phyloP scores from a whole-genome alignment of 2,888 invertebrate species.

The Alcis repandata region DNA sequence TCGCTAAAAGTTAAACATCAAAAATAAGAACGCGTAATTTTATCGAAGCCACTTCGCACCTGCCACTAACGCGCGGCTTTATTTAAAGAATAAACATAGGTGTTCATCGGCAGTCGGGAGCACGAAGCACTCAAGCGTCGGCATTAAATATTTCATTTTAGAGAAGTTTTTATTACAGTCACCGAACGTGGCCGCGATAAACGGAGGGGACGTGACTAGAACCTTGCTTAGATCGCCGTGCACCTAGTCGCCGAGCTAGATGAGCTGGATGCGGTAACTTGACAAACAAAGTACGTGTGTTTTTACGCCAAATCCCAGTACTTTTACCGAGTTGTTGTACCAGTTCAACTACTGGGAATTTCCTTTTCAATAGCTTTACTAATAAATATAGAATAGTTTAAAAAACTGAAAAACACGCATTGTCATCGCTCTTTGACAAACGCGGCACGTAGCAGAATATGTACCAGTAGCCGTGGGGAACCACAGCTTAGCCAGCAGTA shows the following conservation, averaged over 20 bases:
- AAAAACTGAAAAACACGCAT: too few species aligned
- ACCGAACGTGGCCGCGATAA: slow-evolving; percentile 83
- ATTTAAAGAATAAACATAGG: slow-evolving; percentile 69
- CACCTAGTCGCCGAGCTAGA: slow-evolving; percentile 54
- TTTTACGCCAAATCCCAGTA: too few species aligned
- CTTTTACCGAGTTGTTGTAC: too few species aligned
- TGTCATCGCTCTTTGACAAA: too few species aligned
- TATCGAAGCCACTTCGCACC: slow-evolving; percentile 43
- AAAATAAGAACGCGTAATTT: slow-evolving; percentile 7
- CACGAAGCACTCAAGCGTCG: slow-evolving; percentile 69
- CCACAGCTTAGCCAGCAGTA: too few species aligned
- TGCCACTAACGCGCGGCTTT: slow-evolving; percentile 55
- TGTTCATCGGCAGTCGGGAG: slow-evolving; percentile 65
- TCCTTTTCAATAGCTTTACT: too few species aligned
- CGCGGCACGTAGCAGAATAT: too few species aligned
- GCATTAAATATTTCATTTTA: slow-evolving; percentile 86
- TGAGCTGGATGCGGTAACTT: slow-evolving; percentile 49
- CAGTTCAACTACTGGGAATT: too few species aligned
- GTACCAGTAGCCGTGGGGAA: too few species aligned
- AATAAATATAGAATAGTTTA: too few species aligned
- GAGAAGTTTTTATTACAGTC: slow-evolving; percentile 85
- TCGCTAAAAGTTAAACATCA: not conserved
- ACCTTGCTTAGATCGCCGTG: slow-evolving; percentile 69
- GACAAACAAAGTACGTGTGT: too few species aligned
- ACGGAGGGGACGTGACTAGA: slow-evolving; percentile 81